Evolutionary conservation across 1,140 invertebrate species (phyloP), one percentile per base, ranked within the genome.

Genomic region (Drosophila insularis): DNA sequence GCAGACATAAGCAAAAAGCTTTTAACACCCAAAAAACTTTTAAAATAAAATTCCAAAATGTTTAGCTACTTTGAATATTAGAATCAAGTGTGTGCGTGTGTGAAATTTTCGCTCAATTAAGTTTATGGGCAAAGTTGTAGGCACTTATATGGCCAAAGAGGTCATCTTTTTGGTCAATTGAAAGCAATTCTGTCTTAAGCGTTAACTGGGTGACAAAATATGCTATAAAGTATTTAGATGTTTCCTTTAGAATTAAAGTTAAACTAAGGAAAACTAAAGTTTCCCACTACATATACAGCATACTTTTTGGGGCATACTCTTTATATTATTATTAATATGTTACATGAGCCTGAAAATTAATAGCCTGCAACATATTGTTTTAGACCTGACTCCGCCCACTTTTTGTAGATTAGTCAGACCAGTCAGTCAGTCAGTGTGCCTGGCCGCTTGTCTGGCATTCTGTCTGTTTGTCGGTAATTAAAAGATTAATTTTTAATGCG

Each of bases 401-500:
- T 5, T 50, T 50, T 21, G 43, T 50, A 50, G 43, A 50, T 50
- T 50, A 50, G 43, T 46, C 43, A 46, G 43, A 4, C 14, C 40
- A 46, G 7, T 11, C 23, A 35, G 27, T 1, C 14, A 11, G 40
- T 6, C 27, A 17, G n/a, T 11, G 31, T 64, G 39, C 39, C 39
- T 37, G 35, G 10, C 4, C 8, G 39, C 32, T 10, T 58, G 17
- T 40, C 63, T 50, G 31, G 32, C 62, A 19, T 32, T 58, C 11
- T 21, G 70, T 60, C 64, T 65, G 56, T 37, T 53, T 50, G 65
- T 46, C 82, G 60, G 82, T 86, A 86, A 86, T 86, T 86, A 86
- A 86, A 86, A 79, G 75, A 87, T 86, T 86, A 86, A 86, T 86
- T 87, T 81, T 86, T 87, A 87, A 86, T 86, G 63, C 56, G 63